Base-by-base conservation (phyloP, 2,888 invertebrate species). In the Nymphalis polychloros region DNA sequence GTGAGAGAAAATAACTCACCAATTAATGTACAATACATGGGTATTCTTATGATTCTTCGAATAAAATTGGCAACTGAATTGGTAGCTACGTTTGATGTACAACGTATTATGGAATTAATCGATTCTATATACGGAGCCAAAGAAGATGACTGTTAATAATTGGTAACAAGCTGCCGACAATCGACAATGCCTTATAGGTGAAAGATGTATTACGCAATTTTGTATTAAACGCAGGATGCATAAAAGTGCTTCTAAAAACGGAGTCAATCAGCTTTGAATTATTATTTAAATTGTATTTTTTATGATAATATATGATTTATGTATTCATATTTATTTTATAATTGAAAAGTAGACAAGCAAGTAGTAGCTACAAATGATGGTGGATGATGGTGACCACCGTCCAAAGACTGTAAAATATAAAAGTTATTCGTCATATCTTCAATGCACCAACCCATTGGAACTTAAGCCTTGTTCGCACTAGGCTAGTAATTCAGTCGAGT, bases 41-140 rank as follows among this genome's bases (percentile, higher is more conserved):
- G 7, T 55, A n/a, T 31, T 10, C 35, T n/a, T 41, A n/a, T 55
- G 31, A 57, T 19, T 57, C n/a, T 41, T 19, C 27, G 2, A 19
- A 50, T 53, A 8, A 52, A 57, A 57, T 57, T 41, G 41, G 57
- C 7, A 46, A 8, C 52, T 41, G 52, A n/a, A 57, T 67, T 67
- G 62, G 57, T 41, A 35, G 48, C 17, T 57, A 6, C 41, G 23
- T 46, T 35, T 48, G 59, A 27, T 49, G 31, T 50, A 59, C 52
- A 27, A 46, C 27, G 82, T 85, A 87, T 87, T 84, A 69, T 71
- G 79, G 82, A 82, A 89, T 89, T 89, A 88, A 88, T 88, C 87
- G 83, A 76, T 70, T 62, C 79, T 87, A 75, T 87, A 81, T 84
- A 88, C 76, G 87, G 87, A 52, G 65, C 52, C 71, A 77, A 78